Evolutionary conservation across 2,113 vertebrate genomes (phyloP), one percentile per base, ranked within the genome.

Genomic region (Gymnarchus niloticus): DNA sequence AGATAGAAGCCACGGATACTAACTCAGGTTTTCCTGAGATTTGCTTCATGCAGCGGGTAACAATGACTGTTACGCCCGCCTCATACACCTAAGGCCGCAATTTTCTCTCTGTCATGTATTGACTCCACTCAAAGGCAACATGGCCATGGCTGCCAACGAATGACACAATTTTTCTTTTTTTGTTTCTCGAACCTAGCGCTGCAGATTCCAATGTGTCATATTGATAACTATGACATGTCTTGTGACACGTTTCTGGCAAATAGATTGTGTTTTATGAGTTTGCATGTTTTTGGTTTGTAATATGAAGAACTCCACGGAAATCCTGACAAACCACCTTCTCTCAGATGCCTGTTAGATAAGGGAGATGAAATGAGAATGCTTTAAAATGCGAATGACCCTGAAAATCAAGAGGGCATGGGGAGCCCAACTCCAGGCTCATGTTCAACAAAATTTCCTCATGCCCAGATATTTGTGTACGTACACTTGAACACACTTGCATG

Each of bases 281-380:
- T 65, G 73, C 48, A 44, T 44, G 82, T 19, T 44, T 44, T 57
- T 83, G 57, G 73, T 81, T 65, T 61, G 80, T 82, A 86, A 86
- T 86, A 14, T 25, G 10, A 14, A 73, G 59, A 86, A 86, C 46
- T 33, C 57, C 21, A 54, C 83, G 54, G 57, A 86, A 86, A 83
- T 86, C 25, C 46, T 46, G 78, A 65, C 49, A 54, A 33, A 81
- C 52, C 82, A 86, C 80, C 41, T 65, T 78, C 21, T 33, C 76
- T 14, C 82, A 84, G 28, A 57, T 59, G 84, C 69, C 25, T 28
- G n/a, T 59, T 84, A 83, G 54, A 84, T 84, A 80, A 52, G 82
- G 46, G 54, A 59, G 51, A 87, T 84, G 57, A 77, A 87, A 84
- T 78, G 83, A 84, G 44, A 54, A 56, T 28, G 69, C 54, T n/a